Conservation (phyloP, 2,888 invertebrate species). For the Cartodere bifasciata region DNA sequence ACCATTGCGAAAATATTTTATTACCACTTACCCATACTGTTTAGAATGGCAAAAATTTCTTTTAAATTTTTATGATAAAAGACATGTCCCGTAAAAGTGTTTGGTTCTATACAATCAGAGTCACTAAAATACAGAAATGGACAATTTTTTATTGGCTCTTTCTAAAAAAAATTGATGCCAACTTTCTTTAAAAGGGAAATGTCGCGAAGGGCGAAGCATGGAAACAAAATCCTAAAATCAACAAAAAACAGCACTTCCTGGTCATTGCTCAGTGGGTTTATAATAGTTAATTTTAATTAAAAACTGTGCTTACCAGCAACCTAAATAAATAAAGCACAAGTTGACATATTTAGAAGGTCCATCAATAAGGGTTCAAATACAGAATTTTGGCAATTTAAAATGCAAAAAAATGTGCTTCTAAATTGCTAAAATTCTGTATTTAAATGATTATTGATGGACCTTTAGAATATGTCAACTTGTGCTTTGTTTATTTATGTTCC, state of each 20-base stretch:
- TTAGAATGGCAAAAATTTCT: slow-evolving; percentile 36
- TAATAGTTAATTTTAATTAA: too few relatives aligned
- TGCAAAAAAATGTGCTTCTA: too few relatives aligned
- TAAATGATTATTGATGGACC: too few relatives aligned
- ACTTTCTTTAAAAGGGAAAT: slow-evolving; percentile 4
- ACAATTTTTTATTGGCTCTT: slow-evolving; percentile 2
- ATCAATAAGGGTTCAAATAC: too few relatives aligned
- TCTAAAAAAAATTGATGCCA: not conserved
- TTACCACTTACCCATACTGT: slow-evolving; percentile 34
- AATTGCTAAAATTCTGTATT: too few relatives aligned
- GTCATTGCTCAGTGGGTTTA: too few relatives aligned
- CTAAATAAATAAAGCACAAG: too few relatives aligned
- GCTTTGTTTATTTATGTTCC: not conserved
- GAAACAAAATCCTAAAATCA: not conserved
- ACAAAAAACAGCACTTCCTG: too few relatives aligned
- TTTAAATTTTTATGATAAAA: slow-evolving; percentile 34
- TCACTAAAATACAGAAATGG: slow-evolving; percentile 29
- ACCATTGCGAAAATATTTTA: slow-evolving; percentile 6
- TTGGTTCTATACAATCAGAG: slow-evolving; percentile 36
- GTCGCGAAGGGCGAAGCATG: not conserved
- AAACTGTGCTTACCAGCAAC: too few relatives aligned
- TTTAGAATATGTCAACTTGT: too few relatives aligned
- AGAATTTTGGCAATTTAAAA: too few relatives aligned
- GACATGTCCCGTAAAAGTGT: slow-evolving; percentile 36
- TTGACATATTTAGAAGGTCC: too few relatives aligned